Evolutionary conservation across 37 sponge, comb jelly and placozoan species (phyloP).

Genomic region (Aplysina aerophoba): DNA sequence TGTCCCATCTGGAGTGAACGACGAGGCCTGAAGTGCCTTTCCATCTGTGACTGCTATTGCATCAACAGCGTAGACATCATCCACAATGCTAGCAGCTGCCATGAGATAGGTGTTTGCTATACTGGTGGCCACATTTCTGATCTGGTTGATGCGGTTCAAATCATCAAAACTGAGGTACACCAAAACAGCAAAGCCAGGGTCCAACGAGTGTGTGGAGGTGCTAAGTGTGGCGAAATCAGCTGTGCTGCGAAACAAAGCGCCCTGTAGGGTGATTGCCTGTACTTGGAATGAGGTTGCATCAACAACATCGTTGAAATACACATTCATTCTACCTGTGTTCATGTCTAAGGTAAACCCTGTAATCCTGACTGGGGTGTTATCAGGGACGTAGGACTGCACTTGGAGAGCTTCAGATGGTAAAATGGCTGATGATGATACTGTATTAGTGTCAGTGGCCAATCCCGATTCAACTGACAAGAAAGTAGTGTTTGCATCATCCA

Average conservation of each 20-base stretch:
- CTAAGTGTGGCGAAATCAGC: slow-evolving; percentile 55
- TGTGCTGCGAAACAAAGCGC: neutral
- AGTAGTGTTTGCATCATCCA: slow-evolving; percentile 36
- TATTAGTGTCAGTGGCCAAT: slow-evolving; percentile 70
- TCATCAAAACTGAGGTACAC: slow-evolving; percentile 67
- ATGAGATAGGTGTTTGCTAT: slow-evolving; percentile 65
- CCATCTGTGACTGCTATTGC: slow-evolving; percentile 89
- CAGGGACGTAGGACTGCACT: slow-evolving; percentile 48
- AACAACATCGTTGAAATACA: slow-evolving; percentile 77
- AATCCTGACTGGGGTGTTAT: slow-evolving; percentile 46
- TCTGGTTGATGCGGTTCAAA: slow-evolving; percentile 82
- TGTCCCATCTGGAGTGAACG: slow-evolving; percentile 58
- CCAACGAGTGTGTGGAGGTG: slow-evolving; percentile 40
- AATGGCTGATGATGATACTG: slow-evolving; percentile 29
- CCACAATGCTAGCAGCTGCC: slow-evolving; percentile 66
- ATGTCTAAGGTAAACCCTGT: slow-evolving; percentile 71
- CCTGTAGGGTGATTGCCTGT: slow-evolving; percentile 67
- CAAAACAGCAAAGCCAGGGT: slow-evolving; percentile 52
- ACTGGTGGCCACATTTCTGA: slow-evolving; percentile 60
- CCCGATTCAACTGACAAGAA: slow-evolving; percentile 57
- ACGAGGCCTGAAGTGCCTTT: slow-evolving; percentile 60
- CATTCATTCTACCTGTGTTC: slow-evolving; percentile 56
- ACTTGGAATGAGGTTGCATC: slow-evolving; percentile 63
- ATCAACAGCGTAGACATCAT: slow-evolving; percentile 79
- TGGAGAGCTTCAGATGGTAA: slow-evolving; percentile 41